Conservation (phyloP, 2,888 invertebrate genomes). For the Himalopsyche kuldschensis region DNA sequence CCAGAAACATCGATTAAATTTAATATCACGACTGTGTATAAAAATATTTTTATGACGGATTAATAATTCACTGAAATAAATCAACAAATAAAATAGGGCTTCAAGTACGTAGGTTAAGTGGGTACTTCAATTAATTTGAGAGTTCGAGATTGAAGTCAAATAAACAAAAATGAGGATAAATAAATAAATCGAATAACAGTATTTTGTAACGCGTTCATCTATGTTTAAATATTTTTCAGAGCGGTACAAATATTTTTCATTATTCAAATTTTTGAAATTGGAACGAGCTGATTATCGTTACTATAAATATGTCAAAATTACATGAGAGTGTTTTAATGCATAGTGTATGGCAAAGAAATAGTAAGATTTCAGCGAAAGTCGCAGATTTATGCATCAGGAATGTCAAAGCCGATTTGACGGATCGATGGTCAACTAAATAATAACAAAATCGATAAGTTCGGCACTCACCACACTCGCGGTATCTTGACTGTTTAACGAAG, state of each 20-base stretch:
- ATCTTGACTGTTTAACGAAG: slow-evolving; percentile 58
- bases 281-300: neutral
- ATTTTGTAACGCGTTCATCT: neutral
- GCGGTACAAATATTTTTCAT: neutral
- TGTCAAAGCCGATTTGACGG: neutral
- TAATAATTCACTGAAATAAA: too few relatives aligned
- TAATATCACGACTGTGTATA: too few relatives aligned
- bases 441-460: slow-evolving; percentile 57
- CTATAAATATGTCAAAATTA: neutral
- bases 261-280: neutral
- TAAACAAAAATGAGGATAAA: neutral
- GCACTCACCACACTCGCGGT: slow-evolving; percentile 58
- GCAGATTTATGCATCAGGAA: neutral
- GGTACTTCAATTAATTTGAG: neutral
- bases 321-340: neutral
- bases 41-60: too few relatives aligned
- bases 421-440: slow-evolving; percentile 13
- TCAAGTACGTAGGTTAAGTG: too few relatives aligned
- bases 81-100: too few relatives aligned
- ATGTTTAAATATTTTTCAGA: neutral
- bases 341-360: neutral
- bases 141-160: too few relatives aligned
- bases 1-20: too few relatives aligned
- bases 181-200: neutral
- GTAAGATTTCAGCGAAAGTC: neutral